Percentiles rank a stretch among this genome's conserved stretches.
phyloP scores from a whole-genome alignment of 37 sponge, comb jelly and placozoan species.

The Aplysina aerophoba region DNA sequence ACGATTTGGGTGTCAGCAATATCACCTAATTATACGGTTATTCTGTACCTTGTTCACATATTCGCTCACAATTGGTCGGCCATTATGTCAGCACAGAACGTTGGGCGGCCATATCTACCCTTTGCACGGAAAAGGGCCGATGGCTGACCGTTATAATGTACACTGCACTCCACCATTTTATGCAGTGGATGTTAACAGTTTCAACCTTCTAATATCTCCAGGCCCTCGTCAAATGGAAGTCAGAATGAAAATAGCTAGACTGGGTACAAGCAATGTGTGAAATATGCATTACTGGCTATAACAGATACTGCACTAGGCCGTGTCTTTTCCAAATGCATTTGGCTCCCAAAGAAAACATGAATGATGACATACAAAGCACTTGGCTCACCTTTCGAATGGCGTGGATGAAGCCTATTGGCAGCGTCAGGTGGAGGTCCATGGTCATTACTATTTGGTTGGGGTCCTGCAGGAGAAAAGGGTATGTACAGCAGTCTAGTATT shows the following conservation, averaged over 20 bases:
- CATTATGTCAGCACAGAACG: background rate
- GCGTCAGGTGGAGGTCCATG: conserved; percentile 75
- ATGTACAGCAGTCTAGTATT: no score
- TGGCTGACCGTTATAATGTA: conserved; percentile 47
- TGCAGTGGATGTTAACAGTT: no score
- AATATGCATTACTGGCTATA: no score
- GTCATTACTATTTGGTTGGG: conserved; percentile 74
- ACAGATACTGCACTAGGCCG: no score
- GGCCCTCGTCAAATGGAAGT: no score
- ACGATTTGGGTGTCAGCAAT: background rate
- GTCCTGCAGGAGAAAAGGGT: conserved; percentile 39
- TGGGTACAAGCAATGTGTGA: no score
- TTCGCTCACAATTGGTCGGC: conserved; percentile 2
- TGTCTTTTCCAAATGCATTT: no score
- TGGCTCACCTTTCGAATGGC: conserved; percentile 55
- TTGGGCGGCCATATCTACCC: conserved; percentile 17
- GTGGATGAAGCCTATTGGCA: conserved; percentile 64
- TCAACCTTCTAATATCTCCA: no score
- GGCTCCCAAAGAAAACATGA: no score
- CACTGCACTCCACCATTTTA: no score
- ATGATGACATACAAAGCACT: background rate
- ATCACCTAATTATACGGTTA: no score
- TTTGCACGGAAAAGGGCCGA: conserved; percentile 25
- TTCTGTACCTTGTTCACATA: background rate
- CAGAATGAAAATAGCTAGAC: no score